phyloP scores from a whole-genome alignment of 2,888 invertebrate genomes.

The Melanargia galathea region DNA sequence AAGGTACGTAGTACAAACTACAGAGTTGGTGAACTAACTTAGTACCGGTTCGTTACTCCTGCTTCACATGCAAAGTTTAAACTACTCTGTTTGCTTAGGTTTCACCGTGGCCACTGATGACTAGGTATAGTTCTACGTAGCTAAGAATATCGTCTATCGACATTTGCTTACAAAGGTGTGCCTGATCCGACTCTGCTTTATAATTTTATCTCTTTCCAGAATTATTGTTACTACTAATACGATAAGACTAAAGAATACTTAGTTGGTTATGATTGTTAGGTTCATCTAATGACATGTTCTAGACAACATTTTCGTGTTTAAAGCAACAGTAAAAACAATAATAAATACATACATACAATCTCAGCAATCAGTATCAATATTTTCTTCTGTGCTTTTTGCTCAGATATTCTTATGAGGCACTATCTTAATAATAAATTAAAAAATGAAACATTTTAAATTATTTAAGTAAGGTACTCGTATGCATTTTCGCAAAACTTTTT shows the following conservation, averaged over 20 bases:
- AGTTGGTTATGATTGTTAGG: too few relatives aligned
- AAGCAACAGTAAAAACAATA: too few relatives aligned
- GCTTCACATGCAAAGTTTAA: slow-evolving; percentile 39
- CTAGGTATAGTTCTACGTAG: slow-evolving; percentile 11
- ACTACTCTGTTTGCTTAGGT: slow-evolving; percentile 30
- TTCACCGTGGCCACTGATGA: slow-evolving; percentile 17
- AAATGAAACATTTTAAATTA: too few relatives aligned
- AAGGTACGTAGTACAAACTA: slow-evolving; percentile 21
- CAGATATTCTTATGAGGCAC: background rate
- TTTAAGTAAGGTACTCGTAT: too few relatives aligned
- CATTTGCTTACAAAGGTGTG: background rate
- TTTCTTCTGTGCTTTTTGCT: background rate
- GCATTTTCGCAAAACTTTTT: too few relatives aligned
- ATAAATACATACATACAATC: too few relatives aligned
- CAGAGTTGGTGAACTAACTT: slow-evolving; percentile 19
- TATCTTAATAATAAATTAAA: background rate
- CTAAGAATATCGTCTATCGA: background rate
- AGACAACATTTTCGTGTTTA: too few relatives aligned
- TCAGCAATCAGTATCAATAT: background rate
- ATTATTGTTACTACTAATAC: too few relatives aligned
- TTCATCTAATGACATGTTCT: too few relatives aligned
- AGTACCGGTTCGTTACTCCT: slow-evolving; percentile 41
- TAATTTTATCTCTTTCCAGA: too few relatives aligned
- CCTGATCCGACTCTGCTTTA: too few relatives aligned
- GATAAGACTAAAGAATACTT: too few relatives aligned